These are phyloP conservation scores for Cydia strobilella DNA, from an alignment of 1,140 invertebrate species.

Conservation along the genomic window DNA sequence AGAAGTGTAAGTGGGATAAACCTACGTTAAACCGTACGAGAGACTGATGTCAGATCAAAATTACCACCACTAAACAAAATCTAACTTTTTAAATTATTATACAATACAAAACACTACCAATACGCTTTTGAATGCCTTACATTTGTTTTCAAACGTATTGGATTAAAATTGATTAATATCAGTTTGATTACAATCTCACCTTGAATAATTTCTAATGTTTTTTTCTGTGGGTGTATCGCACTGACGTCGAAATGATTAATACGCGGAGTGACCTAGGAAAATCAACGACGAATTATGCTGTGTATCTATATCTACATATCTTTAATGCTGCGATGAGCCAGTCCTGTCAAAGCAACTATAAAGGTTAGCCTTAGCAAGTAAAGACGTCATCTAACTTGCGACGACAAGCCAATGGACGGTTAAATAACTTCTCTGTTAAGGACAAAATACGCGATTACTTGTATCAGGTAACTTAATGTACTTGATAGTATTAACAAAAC, in stretches of 20 bases:
- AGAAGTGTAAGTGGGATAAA: too few species aligned
- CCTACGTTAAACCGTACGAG: too few species aligned
- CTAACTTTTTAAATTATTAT: too few species aligned
- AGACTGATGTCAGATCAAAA: too few species aligned
- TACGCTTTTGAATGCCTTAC: not conserved
- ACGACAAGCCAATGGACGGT: slow-evolving; percentile 4
- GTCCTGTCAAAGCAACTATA: not conserved
- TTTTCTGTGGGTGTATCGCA: slow-evolving; percentile 23
- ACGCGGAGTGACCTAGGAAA: slow-evolving; percentile 1
- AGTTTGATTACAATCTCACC: slow-evolving; percentile 21
- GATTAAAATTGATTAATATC: slow-evolving; percentile 25
- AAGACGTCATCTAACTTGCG: not conserved
- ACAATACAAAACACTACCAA: not conserved
- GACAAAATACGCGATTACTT: not conserved
- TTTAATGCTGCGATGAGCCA: not conserved
- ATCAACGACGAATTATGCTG: not conserved
- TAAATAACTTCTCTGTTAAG: slow-evolving; percentile 1
- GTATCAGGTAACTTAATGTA: not conserved
- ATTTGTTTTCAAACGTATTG: not conserved
- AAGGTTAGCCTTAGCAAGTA: not conserved
- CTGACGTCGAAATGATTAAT: slow-evolving; percentile 24
- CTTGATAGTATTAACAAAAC: too few species aligned
- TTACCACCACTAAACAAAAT: too few species aligned
- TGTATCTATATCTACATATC: not conserved
- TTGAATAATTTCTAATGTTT: slow-evolving; percentile 25